Conservation (phyloP, 2,113 vertebrate species). For the Brachirus orientalis region DNA sequence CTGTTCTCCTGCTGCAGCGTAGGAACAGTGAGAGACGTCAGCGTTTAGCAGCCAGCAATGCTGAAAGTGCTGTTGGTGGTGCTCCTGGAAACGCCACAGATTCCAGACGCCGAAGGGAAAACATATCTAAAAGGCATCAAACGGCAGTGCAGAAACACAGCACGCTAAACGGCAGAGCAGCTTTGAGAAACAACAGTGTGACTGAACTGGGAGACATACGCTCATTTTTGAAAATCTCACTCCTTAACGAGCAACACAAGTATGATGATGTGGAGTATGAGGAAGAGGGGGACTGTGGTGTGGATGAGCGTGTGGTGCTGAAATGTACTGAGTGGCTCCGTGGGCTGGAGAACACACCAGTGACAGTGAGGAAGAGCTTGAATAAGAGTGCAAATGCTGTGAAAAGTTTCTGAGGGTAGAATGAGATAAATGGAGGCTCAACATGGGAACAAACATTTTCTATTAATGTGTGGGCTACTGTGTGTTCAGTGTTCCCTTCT, state of each 20-base stretch:
- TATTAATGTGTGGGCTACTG: too few relatives aligned
- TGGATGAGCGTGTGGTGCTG: constrained; percentile 83
- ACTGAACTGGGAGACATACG: constrained; percentile 59
- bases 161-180: constrained; percentile 14
- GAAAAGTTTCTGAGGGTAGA: constrained; percentile 51
- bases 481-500: too few relatives aligned
- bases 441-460: too few relatives aligned
- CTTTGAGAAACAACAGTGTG: not conserved
- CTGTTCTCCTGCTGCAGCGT: constrained; percentile 81
- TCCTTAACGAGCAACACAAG: constrained; percentile 85
- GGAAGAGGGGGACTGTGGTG: constrained; percentile 71
- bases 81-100: constrained; percentile 27
- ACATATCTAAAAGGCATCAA: constrained; percentile 40
- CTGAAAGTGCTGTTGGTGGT: not conserved
- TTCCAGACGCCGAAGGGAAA: constrained; percentile 46
- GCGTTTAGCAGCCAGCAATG: constrained; percentile 27
- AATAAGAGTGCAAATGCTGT: constrained; percentile 28
- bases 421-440: not conserved
- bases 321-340: constrained; percentile 91
- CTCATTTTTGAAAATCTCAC: constrained; percentile 82
- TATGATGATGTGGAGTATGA: constrained; percentile 91
- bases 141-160: constrained; percentile 10
- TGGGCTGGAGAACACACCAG: constrained; percentile 82
- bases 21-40: constrained; percentile 79
- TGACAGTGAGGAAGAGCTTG: constrained; percentile 18